A percentile compares a stretch with the other conserved stretches of the same genome.
Conservation (phyloP, 2,888 invertebrate genomes). For the Plutella xylostella region DNA sequence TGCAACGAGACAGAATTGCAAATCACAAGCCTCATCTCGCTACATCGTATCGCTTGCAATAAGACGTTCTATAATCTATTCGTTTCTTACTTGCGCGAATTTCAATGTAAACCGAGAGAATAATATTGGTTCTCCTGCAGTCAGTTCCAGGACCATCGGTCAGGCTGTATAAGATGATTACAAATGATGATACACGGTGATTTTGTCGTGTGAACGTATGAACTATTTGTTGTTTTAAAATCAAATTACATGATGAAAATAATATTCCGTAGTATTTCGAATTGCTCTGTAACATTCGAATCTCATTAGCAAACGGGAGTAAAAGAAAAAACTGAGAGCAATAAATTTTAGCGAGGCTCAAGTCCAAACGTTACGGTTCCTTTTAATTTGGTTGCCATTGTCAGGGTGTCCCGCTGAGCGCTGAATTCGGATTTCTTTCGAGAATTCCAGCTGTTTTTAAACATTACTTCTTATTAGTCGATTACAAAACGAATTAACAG, state of each 20-base stretch:
- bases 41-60: conserved; percentile 40
- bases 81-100: conserved; percentile 39
- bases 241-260: conserved; percentile 66
- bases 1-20: conserved; percentile 40
- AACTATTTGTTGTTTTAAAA: conserved; percentile 38
- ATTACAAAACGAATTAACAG: conserved; percentile 47
- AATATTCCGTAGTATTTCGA: background rate
- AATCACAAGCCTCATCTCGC: conserved; percentile 28
- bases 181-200: no score
- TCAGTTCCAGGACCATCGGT: no score
- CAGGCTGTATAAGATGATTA: no score
- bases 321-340: conserved; percentile 52
- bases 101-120: conserved; percentile 36
- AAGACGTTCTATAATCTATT: conserved; percentile 47
- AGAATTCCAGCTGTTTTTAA: conserved; percentile 62
- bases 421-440: conserved; percentile 54
- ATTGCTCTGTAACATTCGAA: conserved; percentile 54
- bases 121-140: conserved; percentile 28
- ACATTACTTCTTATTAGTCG: conserved; percentile 62
- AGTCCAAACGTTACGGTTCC: conserved; percentile 65
- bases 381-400: conserved; percentile 69
- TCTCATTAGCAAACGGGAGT: conserved; percentile 65
- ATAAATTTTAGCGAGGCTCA: conserved; percentile 68
- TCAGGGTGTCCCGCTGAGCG: conserved; percentile 60
- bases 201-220: background rate